Evolutionary conservation across 2,888 invertebrate species (phyloP).

Genomic region (Sympetrum striolatum): DNA sequence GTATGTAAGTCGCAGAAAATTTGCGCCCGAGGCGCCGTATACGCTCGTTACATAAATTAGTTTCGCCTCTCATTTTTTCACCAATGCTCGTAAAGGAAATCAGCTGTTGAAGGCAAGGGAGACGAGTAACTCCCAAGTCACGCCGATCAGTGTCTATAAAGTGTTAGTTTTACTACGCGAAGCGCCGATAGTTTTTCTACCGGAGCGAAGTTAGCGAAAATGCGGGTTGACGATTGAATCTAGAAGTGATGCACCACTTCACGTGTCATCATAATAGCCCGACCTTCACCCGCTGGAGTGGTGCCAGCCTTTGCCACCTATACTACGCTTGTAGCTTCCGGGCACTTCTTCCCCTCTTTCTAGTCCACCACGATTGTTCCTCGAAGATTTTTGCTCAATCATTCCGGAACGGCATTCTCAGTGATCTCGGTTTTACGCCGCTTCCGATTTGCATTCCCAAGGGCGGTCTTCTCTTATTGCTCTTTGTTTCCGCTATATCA

Average conservation of each 20-base stretch:
- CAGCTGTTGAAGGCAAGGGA: background rate
- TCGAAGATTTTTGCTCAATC: background rate
- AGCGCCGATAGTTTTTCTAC: background rate
- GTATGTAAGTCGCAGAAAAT: background rate
- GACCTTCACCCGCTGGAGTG: conserved; percentile 36
- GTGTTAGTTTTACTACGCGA: background rate
- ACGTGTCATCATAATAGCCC: conserved; percentile 26
- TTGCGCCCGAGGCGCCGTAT: background rate
- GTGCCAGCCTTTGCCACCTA: conserved; percentile 5
- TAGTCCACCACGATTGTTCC: background rate
- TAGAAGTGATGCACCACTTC: background rate
- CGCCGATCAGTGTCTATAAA: no score
- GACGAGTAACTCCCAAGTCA: background rate
- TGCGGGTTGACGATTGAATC: background rate
- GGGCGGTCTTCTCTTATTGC: no score
- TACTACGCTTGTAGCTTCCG: background rate
- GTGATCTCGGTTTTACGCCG: background rate
- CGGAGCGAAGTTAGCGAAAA: background rate
- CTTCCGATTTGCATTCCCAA: background rate
- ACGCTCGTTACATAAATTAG: background rate
- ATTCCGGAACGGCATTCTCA: background rate
- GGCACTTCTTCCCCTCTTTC: background rate
- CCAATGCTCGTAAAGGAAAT: background rate
- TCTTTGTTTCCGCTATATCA: no score
- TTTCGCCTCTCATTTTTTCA: background rate